A percentile compares a stretch with the other conserved stretches of the same genome.
phyloP scores from a whole-genome alignment of 2,113 vertebrate species.

The Oreotrochilus melanogaster region DNA sequence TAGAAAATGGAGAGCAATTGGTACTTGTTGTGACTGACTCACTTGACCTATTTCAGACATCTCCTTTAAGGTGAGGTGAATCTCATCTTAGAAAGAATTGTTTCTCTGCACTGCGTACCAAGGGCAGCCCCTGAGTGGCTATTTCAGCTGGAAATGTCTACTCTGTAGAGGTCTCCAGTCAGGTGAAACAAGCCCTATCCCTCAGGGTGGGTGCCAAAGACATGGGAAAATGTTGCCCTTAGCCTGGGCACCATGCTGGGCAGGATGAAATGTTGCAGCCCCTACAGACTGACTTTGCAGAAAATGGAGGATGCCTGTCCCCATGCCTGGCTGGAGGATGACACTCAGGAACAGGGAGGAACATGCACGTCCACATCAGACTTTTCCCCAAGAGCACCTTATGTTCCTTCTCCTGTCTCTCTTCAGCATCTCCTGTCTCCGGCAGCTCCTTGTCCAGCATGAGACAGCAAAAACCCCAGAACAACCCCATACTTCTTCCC shows the following conservation, averaged over 20 bases:
- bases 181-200: background rate
- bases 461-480: background rate
- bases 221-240: background rate
- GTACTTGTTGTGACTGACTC: background rate
- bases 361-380: background rate
- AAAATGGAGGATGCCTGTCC: background rate
- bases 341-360: background rate
- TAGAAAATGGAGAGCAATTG: background rate
- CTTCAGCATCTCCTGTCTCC: background rate
- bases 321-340: background rate
- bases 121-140: background rate
- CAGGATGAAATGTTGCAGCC: background rate
- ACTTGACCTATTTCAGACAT: background rate
- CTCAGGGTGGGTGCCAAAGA: background rate
- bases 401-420: background rate
- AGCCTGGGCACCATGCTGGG: background rate
- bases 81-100: background rate
- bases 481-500: background rate
- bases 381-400: background rate
- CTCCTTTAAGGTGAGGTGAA: background rate
- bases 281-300: fast-evolving
- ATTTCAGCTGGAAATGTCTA: background rate
- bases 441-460: background rate
- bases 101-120: background rate
- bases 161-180: background rate